Percentiles rank a stretch among this genome's conserved stretches.
These are phyloP conservation scores for Trichomycterus rosablanca DNA, from an alignment of 2,113 vertebrate genomes.

Conservation along the genomic window DNA sequence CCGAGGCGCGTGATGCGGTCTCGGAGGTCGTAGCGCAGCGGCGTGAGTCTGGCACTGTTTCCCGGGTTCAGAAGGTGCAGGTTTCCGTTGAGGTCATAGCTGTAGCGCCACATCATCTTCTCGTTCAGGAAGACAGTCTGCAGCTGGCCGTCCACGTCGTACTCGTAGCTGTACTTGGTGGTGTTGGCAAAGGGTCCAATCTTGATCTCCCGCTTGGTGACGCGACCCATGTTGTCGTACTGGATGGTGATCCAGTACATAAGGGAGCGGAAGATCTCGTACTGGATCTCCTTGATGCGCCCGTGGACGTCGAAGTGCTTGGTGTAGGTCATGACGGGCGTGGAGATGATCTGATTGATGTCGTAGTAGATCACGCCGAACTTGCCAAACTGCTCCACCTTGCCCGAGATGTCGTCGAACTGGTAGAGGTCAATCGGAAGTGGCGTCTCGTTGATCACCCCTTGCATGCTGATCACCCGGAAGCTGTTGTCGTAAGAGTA, in stretches of 20 bases:
- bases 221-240: slow-evolving; percentile 96
- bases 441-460: slow-evolving; percentile 97
- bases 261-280: slow-evolving; percentile 93
- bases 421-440: slow-evolving; percentile 98
- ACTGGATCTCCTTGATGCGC: slow-evolving; percentile 97
- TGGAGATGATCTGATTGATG: slow-evolving; percentile 98
- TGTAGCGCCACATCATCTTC: slow-evolving; percentile 98
- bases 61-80: slow-evolving; percentile 92
- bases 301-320: slow-evolving; percentile 96
- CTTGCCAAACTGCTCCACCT: slow-evolving; percentile 97
- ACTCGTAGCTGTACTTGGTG: slow-evolving; percentile 93
- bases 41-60: slow-evolving; percentile 84
- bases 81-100: slow-evolving; percentile 96
- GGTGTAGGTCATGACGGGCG: slow-evolving; percentile 97
- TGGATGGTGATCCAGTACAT: slow-evolving; percentile 99
- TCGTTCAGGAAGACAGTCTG: slow-evolving; percentile 95
- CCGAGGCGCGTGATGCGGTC: slow-evolving; percentile 94
- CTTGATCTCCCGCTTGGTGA: slow-evolving; percentile 95
- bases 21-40: slow-evolving; percentile 89
- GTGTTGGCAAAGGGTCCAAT: slow-evolving; percentile 98
- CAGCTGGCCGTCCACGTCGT: slow-evolving; percentile 94
- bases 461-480: slow-evolving; percentile 97
- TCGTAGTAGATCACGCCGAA: slow-evolving; percentile 98
- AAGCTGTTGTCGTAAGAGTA: slow-evolving; percentile 99
- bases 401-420: slow-evolving; percentile 96